Evolutionary conservation across 2,797 vertebrate species (phyloP), one percentile per base, ranked within the genome.

Genomic region (Neopelma chrysocephalum): DNA sequence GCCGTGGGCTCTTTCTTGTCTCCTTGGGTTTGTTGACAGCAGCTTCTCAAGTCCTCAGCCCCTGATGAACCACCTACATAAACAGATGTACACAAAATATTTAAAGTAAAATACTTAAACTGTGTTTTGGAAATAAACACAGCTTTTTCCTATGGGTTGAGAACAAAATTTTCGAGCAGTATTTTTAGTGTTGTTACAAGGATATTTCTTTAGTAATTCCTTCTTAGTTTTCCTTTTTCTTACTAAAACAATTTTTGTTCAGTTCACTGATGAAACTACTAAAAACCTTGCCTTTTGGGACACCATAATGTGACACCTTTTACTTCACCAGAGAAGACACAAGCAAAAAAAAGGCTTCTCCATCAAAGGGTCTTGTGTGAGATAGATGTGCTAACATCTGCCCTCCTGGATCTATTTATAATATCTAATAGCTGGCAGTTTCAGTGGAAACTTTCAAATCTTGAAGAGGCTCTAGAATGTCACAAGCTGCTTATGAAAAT

Each of bases 1-100:
- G 84, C 96, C 43, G 4, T 61, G 86, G 93, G 94, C 93, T 93
- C 92, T 95, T 76, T 93, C 91, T 87, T 95, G 71, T 97, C 96
- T 96, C 53, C 73, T 94, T 81, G 76, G 65, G 88, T 97, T 94
- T 97, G 83, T 90, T 6, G 34, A 82, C 47, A 90, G 68, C 54
- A 70, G 60, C 36, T 77, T 87, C 54, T 68, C 47, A 68, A 80
- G 71, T 87, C 79, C 15, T 7, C 87, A 91, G 79, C 1, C 53
- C 78, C 64, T 29, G 70, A 69, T 45, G 60, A 48, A 82, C 53
- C 85, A 87, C 70, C 60, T 83, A 85, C 56, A 62, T 43, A 90
- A 95, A 90, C 78, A 96, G 88, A 94, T 87, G 60, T 58, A 85
- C 54, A 85, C 34, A 61, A 81, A 93, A 38, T 20, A 25, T 47